These are phyloP conservation scores for Stomatorhinus walkeri DNA, from an alignment of 2,797 vertebrate genomes.

Conservation along the genomic window DNA sequence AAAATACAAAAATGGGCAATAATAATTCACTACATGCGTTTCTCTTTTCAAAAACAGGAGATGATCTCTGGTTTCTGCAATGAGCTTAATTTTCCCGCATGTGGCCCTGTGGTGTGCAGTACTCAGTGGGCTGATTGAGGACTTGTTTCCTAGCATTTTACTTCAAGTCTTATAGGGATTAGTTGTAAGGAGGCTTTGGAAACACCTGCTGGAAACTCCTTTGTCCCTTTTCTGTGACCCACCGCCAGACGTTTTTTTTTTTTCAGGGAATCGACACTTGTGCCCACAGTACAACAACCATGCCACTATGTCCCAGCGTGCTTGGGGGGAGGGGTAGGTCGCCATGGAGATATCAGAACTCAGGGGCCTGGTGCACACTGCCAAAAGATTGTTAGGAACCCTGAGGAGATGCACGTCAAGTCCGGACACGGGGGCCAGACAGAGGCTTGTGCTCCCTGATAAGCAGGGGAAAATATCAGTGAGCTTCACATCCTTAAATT, in stretches of 20 bases:
- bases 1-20: background rate
- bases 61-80: background rate
- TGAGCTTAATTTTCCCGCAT: background rate
- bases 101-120: background rate
- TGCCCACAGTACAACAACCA: background rate
- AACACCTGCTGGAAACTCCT: background rate
- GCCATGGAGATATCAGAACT: constrained; percentile 10
- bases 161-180: background rate
- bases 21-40: background rate
- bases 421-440: background rate
- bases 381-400: background rate
- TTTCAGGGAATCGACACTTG: background rate
- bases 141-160: background rate
- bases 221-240: background rate
- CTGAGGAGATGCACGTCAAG: background rate
- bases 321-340: background rate
- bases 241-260: no score
- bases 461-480: background rate
- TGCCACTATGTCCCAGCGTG: no score
- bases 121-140: background rate
- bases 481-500: background rate
- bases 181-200: background rate
- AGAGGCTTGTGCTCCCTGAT: background rate
- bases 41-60: background rate
- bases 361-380: background rate